phyloP scores from a whole-genome alignment of 2,888 invertebrate genomes.

The Trachelus stipa region DNA sequence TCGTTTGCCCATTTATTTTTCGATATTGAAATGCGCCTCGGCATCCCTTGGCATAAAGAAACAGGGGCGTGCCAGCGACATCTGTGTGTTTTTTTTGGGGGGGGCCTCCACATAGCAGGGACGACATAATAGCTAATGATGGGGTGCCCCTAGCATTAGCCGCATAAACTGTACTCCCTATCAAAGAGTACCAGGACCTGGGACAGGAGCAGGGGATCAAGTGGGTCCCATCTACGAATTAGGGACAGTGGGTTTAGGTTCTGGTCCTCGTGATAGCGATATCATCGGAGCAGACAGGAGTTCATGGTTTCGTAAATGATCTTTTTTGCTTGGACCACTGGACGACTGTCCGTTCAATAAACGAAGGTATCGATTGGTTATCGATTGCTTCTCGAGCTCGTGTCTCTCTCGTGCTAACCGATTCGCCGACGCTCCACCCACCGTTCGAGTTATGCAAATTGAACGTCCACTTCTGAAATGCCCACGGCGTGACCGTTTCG shows the following conservation, averaged over 20 bases:
- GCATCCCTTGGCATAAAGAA: conserved; percentile 38
- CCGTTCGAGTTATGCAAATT: conserved; percentile 52
- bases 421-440: conserved; percentile 31
- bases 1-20: conserved; percentile 12
- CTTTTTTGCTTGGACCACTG: conserved; percentile 12
- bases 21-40: conserved; percentile 9
- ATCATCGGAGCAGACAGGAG: background rate
- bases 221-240: too few relatives aligned
- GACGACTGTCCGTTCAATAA: conserved; percentile 18
- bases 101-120: conserved; percentile 40
- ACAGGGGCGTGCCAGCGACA: conserved; percentile 57
- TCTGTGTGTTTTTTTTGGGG: conserved; percentile 48
- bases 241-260: too few relatives aligned
- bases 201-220: too few relatives aligned
- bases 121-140: conserved; percentile 61
- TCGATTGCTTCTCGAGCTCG: conserved; percentile 36
- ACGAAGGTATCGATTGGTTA: conserved; percentile 46
- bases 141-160: conserved; percentile 35
- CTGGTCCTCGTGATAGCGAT: background rate
- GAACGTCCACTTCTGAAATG: conserved; percentile 41
- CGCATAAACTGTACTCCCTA: too few relatives aligned
- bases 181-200: too few relatives aligned
- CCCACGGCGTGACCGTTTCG: conserved; percentile 37
- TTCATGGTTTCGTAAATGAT: conserved; percentile 23
- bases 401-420: conserved; percentile 15